Base-by-base conservation (phyloP, 2,113 vertebrate genomes). In the Eretmochelys imbricata region DNA sequence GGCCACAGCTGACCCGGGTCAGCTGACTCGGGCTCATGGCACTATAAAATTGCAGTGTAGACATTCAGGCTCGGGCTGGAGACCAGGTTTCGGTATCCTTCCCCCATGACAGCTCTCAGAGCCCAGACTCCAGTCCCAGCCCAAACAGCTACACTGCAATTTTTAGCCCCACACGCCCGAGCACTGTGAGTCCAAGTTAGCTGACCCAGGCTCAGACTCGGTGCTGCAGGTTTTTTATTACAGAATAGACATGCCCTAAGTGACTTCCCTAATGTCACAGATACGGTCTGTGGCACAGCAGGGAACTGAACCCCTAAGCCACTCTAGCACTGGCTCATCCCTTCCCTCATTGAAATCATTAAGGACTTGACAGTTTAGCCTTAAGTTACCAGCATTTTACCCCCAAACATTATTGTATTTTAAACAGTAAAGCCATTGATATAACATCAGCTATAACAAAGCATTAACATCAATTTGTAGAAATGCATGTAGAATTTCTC, bases 361-460 rank as follows among this genome's bases (percentile, higher is more conserved):
- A 54, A 93, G 5, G 46, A 69, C 7, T 49, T 29, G 31, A 80
- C 29, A 35, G 50, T 29, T 92, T 49, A 82, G 29, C 59, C 84
- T 90, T 2, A 10, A 91, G 76, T 55, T 95, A 91, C 90, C 91
- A 95, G 86, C 50, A 84, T 0, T 84, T 8, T 10, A 84, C 86
- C 96, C 88, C 84, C 81, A 83, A 83, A 96, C 42, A 59, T 65
- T 89, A 6, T 59, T 88, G 91, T 93, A 82, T 96, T 27, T 78
- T 29, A 78, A 78, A 46, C 24, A 48, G 24, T 46, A 78, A 78
- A 13, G 25, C 38, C n/a, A 76, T 6, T 14, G 13, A 27, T 48
- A 76, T 72, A 72, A 72, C n/a, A 38, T 76, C 75, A 78, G 75
- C 22, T 80, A 78, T 1, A 93, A 72, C 31, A 89, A 89, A 11